phyloP scores from a whole-genome alignment of 2,113 vertebrate genomes.

The Tragelaphus buxtoni region DNA sequence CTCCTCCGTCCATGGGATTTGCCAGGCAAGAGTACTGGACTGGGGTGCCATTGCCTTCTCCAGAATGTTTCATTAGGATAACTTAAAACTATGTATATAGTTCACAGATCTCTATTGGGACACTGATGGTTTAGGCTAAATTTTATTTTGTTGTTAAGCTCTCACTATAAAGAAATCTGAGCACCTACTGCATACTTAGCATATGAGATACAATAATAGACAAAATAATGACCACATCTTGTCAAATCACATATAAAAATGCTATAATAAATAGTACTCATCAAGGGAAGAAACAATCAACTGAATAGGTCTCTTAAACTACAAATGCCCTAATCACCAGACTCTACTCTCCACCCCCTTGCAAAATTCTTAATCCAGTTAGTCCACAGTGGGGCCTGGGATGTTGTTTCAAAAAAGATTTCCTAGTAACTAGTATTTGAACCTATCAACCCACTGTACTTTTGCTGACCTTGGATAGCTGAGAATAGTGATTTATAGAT shows the following conservation, averaged over 20 bases:
- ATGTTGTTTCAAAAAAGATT: background rate
- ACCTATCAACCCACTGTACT: background rate
- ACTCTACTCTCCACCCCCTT: background rate
- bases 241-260: conserved; percentile 7
- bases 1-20: no score
- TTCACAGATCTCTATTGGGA: background rate
- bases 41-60: no score
- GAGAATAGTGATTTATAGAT: background rate
- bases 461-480: background rate
- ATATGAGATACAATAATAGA: background rate
- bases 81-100: background rate
- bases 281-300: background rate
- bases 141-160: conserved; percentile 27
- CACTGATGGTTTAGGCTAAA: background rate
- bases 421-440: background rate
- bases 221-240: background rate
- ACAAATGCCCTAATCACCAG: background rate
- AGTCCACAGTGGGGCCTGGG: background rate
- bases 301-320: background rate
- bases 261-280: background rate
- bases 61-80: background rate
- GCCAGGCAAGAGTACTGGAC: no score
- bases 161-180: background rate
- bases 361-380: background rate
- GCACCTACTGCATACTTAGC: background rate